A percentile compares a stretch with the other conserved stretches of the same genome.
These are phyloP conservation scores for Eurois occulta DNA, from an alignment of 2,888 invertebrate species.

Conservation along the genomic window DNA sequence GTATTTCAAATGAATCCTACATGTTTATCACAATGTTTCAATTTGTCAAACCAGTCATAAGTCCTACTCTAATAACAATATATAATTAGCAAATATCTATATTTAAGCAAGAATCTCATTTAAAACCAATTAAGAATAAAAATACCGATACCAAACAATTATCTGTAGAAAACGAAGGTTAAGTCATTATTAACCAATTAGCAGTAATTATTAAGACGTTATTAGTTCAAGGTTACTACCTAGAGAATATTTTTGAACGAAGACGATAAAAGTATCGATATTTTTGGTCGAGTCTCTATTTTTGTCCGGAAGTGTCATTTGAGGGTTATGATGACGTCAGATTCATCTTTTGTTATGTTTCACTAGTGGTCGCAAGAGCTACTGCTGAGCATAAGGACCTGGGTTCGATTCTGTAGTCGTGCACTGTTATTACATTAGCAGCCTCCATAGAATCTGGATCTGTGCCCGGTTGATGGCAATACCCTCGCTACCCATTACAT, in stretches of 20 bases:
- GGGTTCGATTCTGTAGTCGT: too few relatives aligned
- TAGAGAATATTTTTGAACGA: constrained; percentile 48
- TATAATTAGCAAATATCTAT: background rate
- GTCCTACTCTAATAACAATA: background rate
- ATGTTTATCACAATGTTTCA: background rate
- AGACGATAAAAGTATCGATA: constrained; percentile 6
- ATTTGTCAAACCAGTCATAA: background rate
- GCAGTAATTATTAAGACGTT: background rate
- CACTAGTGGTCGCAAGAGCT: too few relatives aligned
- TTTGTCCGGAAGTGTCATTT: constrained; percentile 35
- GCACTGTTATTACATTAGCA: background rate
- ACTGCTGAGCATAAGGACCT: too few relatives aligned
- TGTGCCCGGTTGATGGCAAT: background rate
- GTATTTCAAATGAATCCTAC: background rate
- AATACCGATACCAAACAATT: constrained; percentile 6
- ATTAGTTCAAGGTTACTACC: constrained; percentile 59
- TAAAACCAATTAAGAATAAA: constrained; percentile 10
- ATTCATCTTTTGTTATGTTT: background rate
- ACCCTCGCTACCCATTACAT: too few relatives aligned
- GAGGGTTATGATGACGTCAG: constrained; percentile 4
- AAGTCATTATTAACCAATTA: constrained; percentile 47
- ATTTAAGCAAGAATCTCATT: constrained; percentile 13
- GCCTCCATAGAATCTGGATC: too few relatives aligned
- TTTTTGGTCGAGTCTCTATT: background rate
- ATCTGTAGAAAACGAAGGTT: constrained; percentile 27